Conservation (phyloP, 2,797 vertebrate genomes). For the Platyrinchus mystaceus region DNA sequence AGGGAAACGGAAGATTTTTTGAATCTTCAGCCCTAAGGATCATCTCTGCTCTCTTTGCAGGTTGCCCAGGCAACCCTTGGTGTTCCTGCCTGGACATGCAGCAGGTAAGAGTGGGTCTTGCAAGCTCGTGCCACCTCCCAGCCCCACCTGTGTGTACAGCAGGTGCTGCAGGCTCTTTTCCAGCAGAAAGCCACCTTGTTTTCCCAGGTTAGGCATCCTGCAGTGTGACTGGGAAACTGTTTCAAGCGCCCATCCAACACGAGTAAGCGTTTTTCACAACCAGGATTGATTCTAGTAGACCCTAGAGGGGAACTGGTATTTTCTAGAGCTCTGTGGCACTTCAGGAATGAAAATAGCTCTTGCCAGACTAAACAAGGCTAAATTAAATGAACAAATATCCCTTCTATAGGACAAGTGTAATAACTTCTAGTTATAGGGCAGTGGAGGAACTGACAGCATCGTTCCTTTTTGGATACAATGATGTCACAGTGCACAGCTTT, state of each 20-base stretch:
- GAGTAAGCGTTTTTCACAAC: background rate
- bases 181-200: background rate
- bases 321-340: background rate
- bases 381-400: background rate
- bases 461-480: background rate
- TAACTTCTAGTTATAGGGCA: background rate
- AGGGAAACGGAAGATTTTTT: background rate
- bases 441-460: background rate
- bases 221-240: background rate
- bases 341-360: constrained; percentile 7
- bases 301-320: background rate
- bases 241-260: background rate
- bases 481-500: background rate
- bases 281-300: background rate
- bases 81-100: background rate
- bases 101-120: background rate
- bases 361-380: constrained; percentile 2
- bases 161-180: background rate
- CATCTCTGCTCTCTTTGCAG: background rate
- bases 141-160: background rate
- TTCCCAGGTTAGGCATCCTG: fast-evolving
- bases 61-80: background rate
- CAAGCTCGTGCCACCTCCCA: background rate
- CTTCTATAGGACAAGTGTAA: background rate
- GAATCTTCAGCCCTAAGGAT: background rate